Base-by-base conservation (phyloP, 2,888 invertebrate species). In the Esperia sulphurella region DNA sequence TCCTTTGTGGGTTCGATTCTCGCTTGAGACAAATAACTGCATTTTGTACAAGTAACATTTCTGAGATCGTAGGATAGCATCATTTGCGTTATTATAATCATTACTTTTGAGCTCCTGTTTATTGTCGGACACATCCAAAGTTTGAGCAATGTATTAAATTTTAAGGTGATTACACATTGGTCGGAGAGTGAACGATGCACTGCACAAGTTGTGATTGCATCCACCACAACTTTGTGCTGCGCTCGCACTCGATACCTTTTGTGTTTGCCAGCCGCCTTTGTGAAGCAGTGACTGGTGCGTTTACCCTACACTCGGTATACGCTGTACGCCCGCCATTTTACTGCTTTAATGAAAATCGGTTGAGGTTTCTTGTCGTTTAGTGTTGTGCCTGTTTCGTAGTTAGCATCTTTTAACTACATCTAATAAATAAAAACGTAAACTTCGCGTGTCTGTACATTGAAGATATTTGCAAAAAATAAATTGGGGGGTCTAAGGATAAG, bases 131-230 rank as follows among this genome's bases (percentile, higher is more conserved):
- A 2, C 21, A n/a, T 35, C 35, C 35, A 35, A 33, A 49, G 28
- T 45, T 43, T 43, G 29, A 38, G 14, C 31, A 41, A 39, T 48
- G 59, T 55, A 57, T 52, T 51, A 50, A 68, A 71, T 69, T 72
- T 73, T 71, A 73, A 75, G 73, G 67, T 65, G 71, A 70, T 74
- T 69, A 68, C 60, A 66, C 65, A 70, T 62, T 58, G 71, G 68
- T 71, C 69, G 54, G 60, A 57, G 61, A 63, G 61, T 65, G 57
- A 57, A 61, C 61, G 59, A 49, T 46, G 41, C 54, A 57, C 55
- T 49, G 70, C 61, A 57, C 71, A 84, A 84, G 71, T 86, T 83
- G 79, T 83, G 83, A 83, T 84, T 83, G 81, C 80, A 75, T 79
- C 75, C 76, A 73, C 68, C 63, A 63, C 68, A 81, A 83, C 71